A percentile compares a stretch with the other conserved stretches of the same genome.
These are phyloP conservation scores for Volucella inflata DNA, from an alignment of 2,888 invertebrate genomes.

Conservation along the genomic window DNA sequence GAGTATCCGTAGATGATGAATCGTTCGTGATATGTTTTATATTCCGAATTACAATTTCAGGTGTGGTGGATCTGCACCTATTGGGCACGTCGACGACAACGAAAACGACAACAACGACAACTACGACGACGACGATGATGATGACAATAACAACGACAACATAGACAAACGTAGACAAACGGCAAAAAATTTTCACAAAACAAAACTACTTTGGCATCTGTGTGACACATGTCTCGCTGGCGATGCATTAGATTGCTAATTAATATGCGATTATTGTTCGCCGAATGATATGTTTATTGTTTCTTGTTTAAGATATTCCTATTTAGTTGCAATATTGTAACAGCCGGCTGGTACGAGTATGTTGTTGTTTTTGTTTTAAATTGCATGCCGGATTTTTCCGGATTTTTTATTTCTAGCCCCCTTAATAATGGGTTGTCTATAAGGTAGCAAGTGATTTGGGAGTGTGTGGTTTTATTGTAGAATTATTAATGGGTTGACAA, in stretches of 20 bases:
- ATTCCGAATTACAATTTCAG: constrained; percentile 66
- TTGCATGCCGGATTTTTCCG: constrained; percentile 50
- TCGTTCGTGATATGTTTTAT: constrained; percentile 63
- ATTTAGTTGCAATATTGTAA: constrained; percentile 36
- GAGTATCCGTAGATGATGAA: constrained; percentile 48
- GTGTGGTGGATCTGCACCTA: constrained; percentile 67
- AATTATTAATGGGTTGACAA: too few relatives aligned
- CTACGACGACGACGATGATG: constrained; percentile 18
- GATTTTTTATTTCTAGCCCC: constrained; percentile 1
- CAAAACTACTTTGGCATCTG: constrained; percentile 41
- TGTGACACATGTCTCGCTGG: constrained; percentile 52
- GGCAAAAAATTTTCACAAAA: constrained; percentile 29
- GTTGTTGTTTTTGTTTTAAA: background rate
- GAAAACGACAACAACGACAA: constrained; percentile 6
- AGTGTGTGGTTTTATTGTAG: too few relatives aligned
- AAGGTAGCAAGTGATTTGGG: too few relatives aligned
- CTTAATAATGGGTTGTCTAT: too few relatives aligned
- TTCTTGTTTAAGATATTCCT: constrained; percentile 39
- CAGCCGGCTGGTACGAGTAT: constrained; percentile 17
- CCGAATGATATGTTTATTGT: constrained; percentile 61
- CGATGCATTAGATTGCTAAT: constrained; percentile 56
- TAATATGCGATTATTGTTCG: constrained; percentile 62
- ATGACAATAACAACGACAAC: constrained; percentile 27
- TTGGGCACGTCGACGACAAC: constrained; percentile 53
- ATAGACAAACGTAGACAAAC: background rate